Conservation (phyloP, 2,888 invertebrate species). For the Dicroscelio sp. region DNA sequence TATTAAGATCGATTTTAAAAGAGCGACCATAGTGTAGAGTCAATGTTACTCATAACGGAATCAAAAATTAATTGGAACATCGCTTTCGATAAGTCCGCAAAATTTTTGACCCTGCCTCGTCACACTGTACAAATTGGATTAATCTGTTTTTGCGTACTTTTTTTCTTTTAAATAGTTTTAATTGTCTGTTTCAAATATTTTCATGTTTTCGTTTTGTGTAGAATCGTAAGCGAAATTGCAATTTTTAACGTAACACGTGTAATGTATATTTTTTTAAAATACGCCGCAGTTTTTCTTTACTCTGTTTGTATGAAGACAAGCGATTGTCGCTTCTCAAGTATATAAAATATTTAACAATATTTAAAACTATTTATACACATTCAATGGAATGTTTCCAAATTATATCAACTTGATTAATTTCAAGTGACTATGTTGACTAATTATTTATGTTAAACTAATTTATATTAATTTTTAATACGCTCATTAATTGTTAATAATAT, state of each 20-base stretch:
- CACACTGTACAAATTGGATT: slow-evolving; percentile 61
- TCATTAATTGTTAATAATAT: too few relatives aligned
- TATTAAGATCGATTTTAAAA: slow-evolving; percentile 59
- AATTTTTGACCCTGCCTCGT: slow-evolving; percentile 43
- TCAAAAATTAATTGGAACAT: slow-evolving; percentile 56
- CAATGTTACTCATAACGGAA: slow-evolving; percentile 42
- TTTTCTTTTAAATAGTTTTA: slow-evolving; percentile 15
- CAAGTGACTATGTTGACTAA: slow-evolving; percentile 23
- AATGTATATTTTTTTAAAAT: slow-evolving; percentile 44
- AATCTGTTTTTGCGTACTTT: slow-evolving; percentile 10
- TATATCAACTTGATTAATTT: slow-evolving; percentile 21
- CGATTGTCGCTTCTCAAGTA: slow-evolving; percentile 20
- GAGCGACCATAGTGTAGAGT: slow-evolving; percentile 37
- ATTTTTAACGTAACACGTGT: slow-evolving; percentile 20
- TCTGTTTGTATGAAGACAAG: slow-evolving; percentile 5
- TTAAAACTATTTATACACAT: slow-evolving; percentile 64
- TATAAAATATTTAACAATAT: slow-evolving; percentile 63
- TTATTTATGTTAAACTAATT: too few relatives aligned
- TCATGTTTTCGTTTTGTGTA: slow-evolving; percentile 35
- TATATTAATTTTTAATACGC: too few relatives aligned
- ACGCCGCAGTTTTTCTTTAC: slow-evolving; percentile 52
- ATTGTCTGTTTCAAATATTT: slow-evolving; percentile 22
- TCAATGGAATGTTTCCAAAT: slow-evolving; percentile 25
- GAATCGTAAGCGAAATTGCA: not conserved
- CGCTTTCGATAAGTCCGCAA: slow-evolving; percentile 50